Evolutionary conservation across 2,113 vertebrate genomes (phyloP), one percentile per base, ranked within the genome.

Genomic region (Hypocryptadius cinnamomeus): DNA sequence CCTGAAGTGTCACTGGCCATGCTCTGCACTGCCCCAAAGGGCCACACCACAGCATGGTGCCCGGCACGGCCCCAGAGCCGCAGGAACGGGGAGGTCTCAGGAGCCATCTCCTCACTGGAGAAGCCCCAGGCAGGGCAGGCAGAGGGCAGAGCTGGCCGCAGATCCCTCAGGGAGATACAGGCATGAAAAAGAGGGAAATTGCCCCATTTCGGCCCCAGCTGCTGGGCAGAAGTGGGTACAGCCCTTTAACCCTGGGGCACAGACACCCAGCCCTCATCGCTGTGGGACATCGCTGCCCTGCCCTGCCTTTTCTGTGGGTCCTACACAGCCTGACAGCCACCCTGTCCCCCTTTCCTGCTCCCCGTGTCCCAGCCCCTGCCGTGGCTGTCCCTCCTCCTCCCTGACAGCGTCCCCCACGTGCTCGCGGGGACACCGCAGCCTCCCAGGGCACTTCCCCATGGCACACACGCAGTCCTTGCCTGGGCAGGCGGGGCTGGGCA

Each of bases 21-120:
- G 56, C 13, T 9, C 27, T 1, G 5, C 20, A 10, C 20, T 28
- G 56, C 9, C 77, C 35, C 47, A 1, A 8, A 66, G 65, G 10
- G 48, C 40, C 56, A 7, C 30, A 15, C 0, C 45, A 18, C 21
- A 33, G 4, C 37, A 4, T 8, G 18, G 40, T 17, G 53, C 24
- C 21, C 1, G 0, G 47, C 74, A 25, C 2, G 0, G 31, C 68
- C 37, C 40, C 4, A 3, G 30, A 33, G n/a, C 40, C 31, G n/a
- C 3, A 1, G 33, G 39, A 20, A 8, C 1, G 5, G 31, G 24
- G 14, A 20, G 23, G 6, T 76, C 28, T 76, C 6, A 0, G 61
- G 27, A 23, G 24, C 21, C 59, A 24, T 14, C 3, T 40, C 17
- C 42, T 12, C 4, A 0, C 13, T 9, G 85, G 35, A 50, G 64